Conservation (phyloP, 2,888 invertebrate species). For the Hypolimnas misippus region DNA sequence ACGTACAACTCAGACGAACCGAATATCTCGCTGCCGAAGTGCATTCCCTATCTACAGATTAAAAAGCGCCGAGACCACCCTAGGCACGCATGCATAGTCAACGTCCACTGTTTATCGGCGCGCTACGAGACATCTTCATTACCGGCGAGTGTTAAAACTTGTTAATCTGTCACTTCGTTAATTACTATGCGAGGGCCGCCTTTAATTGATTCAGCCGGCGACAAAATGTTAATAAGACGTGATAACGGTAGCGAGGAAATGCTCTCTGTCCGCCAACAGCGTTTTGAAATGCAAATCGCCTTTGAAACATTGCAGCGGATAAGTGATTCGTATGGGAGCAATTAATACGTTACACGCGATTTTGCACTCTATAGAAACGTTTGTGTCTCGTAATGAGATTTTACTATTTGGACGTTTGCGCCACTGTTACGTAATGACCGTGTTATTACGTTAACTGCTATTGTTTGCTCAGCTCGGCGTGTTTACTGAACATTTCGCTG, state of each 20-base stretch:
- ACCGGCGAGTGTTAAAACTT: constrained; percentile 80
- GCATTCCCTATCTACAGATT: background rate
- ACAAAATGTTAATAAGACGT: constrained; percentile 80
- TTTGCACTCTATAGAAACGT: constrained; percentile 44
- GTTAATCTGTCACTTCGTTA: constrained; percentile 78
- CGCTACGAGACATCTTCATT: constrained; percentile 77
- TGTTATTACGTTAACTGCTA: background rate
- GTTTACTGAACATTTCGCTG: background rate
- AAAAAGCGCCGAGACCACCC: constrained; percentile 53
- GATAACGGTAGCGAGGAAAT: constrained; percentile 59
- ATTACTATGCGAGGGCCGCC: constrained; percentile 74
- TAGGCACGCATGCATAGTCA: constrained; percentile 54
- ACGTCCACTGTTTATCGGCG: constrained; percentile 52
- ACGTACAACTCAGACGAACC: background rate
- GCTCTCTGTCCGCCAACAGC: constrained; percentile 46
- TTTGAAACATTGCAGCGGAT: constrained; percentile 65
- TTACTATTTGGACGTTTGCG: background rate
- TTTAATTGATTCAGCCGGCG: constrained; percentile 79
- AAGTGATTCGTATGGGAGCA: constrained; percentile 59
- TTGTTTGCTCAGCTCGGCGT: background rate
- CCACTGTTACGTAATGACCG: background rate
- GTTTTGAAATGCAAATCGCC: constrained; percentile 66
- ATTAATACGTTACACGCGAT: constrained; percentile 73
- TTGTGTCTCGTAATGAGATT: constrained; percentile 6
- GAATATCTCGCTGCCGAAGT: background rate